These are phyloP conservation scores for Rhynchotus rufescens DNA, from an alignment of 2,797 vertebrate species.

Conservation along the genomic window DNA sequence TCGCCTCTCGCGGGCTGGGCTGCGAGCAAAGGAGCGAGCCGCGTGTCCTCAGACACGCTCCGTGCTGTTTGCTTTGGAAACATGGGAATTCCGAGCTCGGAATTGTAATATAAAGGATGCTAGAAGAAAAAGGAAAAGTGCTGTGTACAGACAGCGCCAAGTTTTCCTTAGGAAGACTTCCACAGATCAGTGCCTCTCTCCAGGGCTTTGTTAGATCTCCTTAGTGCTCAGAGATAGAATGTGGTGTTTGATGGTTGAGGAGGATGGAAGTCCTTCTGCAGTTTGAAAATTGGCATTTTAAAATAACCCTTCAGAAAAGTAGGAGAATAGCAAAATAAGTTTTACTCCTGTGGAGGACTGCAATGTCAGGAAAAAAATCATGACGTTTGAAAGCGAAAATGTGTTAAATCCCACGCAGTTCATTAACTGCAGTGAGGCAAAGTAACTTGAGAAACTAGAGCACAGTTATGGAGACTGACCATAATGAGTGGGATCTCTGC, in stretches of 20 bases:
- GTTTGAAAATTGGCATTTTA: not conserved
- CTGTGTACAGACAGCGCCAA: not conserved
- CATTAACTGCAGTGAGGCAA: not conserved
- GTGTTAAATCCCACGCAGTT: not conserved
- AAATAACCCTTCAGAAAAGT: not conserved
- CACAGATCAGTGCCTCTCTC: not conserved
- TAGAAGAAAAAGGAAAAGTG: not conserved
- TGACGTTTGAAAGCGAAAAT: not conserved
- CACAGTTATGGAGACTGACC: not conserved
- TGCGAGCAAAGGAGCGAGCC: not conserved
- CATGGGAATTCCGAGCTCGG: not conserved
- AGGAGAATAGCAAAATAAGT: not conserved
- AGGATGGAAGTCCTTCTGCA: not conserved
- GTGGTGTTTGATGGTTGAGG: not conserved
- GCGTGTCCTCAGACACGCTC: accelerated
- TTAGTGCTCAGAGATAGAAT: not conserved
- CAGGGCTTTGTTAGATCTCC: not conserved
- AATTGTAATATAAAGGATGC: not conserved
- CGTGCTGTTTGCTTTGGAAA: not conserved
- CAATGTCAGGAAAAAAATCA: not conserved
- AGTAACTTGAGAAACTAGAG: not conserved
- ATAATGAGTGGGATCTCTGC: not conserved
- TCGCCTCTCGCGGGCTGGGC: not conserved
- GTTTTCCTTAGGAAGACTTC: not conserved
- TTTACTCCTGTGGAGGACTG: not conserved